Evolutionary conservation across 1,140 invertebrate genomes (phyloP).

Genomic region (Neodiprion fabricii): DNA sequence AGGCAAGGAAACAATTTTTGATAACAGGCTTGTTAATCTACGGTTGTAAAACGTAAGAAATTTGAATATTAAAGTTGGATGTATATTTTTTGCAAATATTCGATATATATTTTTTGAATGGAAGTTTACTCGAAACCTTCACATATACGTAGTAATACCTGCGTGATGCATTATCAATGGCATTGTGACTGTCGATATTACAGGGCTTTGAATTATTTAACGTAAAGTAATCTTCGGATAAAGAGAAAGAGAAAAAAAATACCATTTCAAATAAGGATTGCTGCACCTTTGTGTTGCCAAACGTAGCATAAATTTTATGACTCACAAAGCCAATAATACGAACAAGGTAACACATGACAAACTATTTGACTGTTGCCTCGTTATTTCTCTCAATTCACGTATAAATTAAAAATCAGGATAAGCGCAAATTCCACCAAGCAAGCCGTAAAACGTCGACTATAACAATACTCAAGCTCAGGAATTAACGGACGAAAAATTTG

Average conservation of each 20-base stretch:
- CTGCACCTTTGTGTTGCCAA: background rate
- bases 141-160: too few relatives aligned
- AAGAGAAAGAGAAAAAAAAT: background rate
- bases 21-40: background rate
- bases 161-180: too few relatives aligned
- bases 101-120: background rate
- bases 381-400: too few relatives aligned
- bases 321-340: too few relatives aligned
- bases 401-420: too few relatives aligned
- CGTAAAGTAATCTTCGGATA: background rate
- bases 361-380: too few relatives aligned
- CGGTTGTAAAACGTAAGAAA: background rate
- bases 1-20: background rate
- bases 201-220: background rate
- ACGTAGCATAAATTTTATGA: too few relatives aligned
- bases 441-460: too few relatives aligned
- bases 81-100: background rate
- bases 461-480: too few relatives aligned
- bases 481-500: too few relatives aligned
- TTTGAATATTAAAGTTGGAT: background rate
- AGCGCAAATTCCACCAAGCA: too few relatives aligned
- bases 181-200: background rate
- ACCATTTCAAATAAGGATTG: background rate
- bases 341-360: too few relatives aligned
- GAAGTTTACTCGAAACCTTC: background rate